phyloP scores from a whole-genome alignment of 2,888 invertebrate species.

The Frankliniella intonsa region DNA sequence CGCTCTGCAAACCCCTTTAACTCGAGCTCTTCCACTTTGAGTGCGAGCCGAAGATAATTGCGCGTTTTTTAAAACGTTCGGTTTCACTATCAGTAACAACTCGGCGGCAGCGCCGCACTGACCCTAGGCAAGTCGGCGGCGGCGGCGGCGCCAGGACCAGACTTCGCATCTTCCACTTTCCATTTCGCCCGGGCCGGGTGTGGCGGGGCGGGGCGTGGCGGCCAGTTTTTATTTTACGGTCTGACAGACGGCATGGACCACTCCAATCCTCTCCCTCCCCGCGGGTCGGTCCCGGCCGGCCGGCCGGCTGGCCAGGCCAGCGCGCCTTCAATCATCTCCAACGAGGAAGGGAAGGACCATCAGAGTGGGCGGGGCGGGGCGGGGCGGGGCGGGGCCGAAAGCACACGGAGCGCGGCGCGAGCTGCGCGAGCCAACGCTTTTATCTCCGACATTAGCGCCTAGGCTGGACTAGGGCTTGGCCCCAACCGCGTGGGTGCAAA shows the following conservation, averaged over 20 bases:
- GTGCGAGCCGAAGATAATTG: neutral
- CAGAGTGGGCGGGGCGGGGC: neutral
- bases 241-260: neutral
- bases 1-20: neutral
- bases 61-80: no score
- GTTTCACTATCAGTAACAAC: neutral
- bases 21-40: neutral
- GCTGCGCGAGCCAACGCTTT: neutral
- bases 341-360: neutral
- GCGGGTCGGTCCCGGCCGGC: neutral
- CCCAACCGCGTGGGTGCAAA: neutral
- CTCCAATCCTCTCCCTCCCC: neutral
- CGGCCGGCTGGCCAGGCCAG: neutral
- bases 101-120: neutral
- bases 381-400: neutral
- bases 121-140: neutral
- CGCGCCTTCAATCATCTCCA: neutral
- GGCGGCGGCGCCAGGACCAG: neutral
- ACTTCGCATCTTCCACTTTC: constrained; percentile 8
- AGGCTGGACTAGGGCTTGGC: neutral
- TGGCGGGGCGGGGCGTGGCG: neutral
- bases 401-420: neutral
- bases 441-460: neutral
- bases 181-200: neutral
- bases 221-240: neutral